Evolutionary conservation across 2,797 vertebrate species (phyloP), one percentile per base, ranked within the genome.

Genomic region (Trachurus trachurus): DNA sequence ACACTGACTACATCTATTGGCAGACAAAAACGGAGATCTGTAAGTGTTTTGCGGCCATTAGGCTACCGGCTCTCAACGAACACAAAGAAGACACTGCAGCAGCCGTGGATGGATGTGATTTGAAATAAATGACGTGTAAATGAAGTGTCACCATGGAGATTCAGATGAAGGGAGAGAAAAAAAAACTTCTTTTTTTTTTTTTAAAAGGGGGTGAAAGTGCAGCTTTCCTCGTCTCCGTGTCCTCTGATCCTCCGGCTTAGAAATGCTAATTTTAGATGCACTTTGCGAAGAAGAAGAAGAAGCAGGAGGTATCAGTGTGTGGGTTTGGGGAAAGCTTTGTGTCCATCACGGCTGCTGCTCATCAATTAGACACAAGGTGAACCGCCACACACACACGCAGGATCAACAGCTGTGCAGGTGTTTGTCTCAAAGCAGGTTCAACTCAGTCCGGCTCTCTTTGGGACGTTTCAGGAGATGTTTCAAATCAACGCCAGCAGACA

Each of bases 221-320:
- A 74, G 59, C n/a, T 52, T 80, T 62, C 39, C 8, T 67, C 9
- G 1, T 69, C 17, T 54, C 29, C 0, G 34, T 39, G 52, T 67
- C 47, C 52, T 70, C 67, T 39, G 39, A 65, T 53, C 42, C 54
- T 16, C 44, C 53, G 49, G 61, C 45, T 63, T 37, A 65, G 26
- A 74, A 57, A 53, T 21, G 58, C 71, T 82, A 26, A 79, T 72
- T 82, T 84, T 82, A 73, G 80, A 85, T 68, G 80, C 80, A 77
- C 80, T 84, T 78, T 83, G 66, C 26, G 4, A n/a, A n/a, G n/a
- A n/a, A n/a, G n/a, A n/a, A 66, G 49, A 63, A 66, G 69, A 75
- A 54, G 60, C 21, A 26, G 49, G 49, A 60, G 22, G 62, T 57
- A 68, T 77, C 44, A 5, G 8, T 4, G 53, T 39, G 45, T 39